These are phyloP conservation scores for Pseudobourletiella spinata DNA, from an alignment of 1,140 invertebrate species.

Conservation along the genomic window DNA sequence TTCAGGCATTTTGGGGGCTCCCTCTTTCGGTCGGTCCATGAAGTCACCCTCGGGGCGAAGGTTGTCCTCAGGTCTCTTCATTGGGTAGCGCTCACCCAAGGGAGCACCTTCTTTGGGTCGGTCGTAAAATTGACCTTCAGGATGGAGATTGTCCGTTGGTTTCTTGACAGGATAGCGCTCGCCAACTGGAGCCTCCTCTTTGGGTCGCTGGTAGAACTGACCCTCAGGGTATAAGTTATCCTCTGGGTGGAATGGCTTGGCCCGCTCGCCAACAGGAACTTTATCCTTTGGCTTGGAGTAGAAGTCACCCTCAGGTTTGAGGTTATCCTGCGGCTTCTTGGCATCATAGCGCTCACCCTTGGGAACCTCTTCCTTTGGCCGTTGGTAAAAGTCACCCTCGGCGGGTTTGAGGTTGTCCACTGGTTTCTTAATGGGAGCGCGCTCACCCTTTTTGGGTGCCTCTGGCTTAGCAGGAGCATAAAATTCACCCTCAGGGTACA, in stretches of 20 bases:
- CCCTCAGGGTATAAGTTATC: conserved; percentile 29
- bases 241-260: conserved; percentile 38
- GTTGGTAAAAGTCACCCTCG: conserved; percentile 23
- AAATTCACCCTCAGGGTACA: conserved; percentile 1
- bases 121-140: conserved; percentile 34
- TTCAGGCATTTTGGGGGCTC: conserved; percentile 38
- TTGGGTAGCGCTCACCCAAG: conserved; percentile 43
- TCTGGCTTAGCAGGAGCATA: background rate
- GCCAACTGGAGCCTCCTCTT: conserved; percentile 38
- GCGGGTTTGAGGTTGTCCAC: conserved; percentile 35
- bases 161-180: conserved; percentile 45
- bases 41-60: conserved; percentile 39
- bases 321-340: conserved; percentile 51
- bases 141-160: conserved; percentile 49
- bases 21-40: conserved; percentile 30
- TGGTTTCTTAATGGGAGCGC: conserved; percentile 16
- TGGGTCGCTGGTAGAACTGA: conserved; percentile 37
- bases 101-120: conserved; percentile 31
- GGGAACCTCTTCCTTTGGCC: conserved; percentile 14
- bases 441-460: conserved; percentile 14
- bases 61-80: conserved; percentile 46
- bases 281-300: conserved; percentile 28
- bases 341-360: conserved; percentile 46
- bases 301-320: conserved; percentile 44
- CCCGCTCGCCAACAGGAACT: conserved; percentile 14